These are phyloP conservation scores for Spilogale gracilis DNA, from an alignment of 2,113 vertebrate species.

Conservation along the genomic window DNA sequence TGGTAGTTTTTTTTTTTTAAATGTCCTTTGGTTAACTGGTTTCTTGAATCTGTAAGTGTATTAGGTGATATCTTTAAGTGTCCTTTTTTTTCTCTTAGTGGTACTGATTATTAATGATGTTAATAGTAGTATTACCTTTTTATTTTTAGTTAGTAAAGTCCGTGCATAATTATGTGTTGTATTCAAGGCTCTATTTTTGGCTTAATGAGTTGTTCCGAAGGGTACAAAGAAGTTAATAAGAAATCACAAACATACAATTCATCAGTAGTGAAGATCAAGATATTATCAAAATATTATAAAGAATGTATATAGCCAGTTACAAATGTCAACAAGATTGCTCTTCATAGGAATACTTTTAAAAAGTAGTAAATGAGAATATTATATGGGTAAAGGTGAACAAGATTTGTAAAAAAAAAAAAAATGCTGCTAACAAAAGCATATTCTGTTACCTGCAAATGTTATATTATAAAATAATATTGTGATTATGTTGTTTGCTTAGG, in stretches of 20 bases:
- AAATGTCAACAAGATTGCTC: neutral
- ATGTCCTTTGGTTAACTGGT: neutral
- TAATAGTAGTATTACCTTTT: neutral
- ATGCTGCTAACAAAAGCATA: neutral
- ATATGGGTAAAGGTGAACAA: neutral
- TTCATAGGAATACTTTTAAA: neutral
- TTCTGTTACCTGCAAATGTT: neutral
- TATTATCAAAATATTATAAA: neutral
- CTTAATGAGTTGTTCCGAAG: neutral
- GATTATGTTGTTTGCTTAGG: neutral
- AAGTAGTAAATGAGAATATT: neutral
- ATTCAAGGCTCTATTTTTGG: neutral
- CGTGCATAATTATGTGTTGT: neutral
- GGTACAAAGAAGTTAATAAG: neutral
- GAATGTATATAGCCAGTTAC: neutral
- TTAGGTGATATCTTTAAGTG: neutral
- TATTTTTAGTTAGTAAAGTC: neutral
- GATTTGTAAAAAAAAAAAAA: neutral
- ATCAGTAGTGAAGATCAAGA: neutral
- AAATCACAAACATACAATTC: neutral
- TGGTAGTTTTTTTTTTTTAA: neutral
- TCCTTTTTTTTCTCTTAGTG: neutral
- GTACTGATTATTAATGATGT: neutral
- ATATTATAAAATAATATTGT: neutral
- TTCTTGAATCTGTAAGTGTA: neutral